phyloP scores from a whole-genome alignment of 2,797 vertebrate species.

The Tolypeutes matacus region DNA sequence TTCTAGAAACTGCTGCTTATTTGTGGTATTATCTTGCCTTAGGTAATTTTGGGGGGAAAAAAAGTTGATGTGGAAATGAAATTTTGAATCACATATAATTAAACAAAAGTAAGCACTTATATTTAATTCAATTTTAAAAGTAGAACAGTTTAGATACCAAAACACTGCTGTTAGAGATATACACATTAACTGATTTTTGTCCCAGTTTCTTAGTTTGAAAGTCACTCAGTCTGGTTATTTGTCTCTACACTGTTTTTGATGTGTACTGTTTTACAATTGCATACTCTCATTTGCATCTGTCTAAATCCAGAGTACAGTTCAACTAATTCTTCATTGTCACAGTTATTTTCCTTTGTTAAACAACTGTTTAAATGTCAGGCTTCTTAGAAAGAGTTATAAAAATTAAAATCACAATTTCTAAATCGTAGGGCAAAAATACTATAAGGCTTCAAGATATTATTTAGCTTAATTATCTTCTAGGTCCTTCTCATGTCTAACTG shows the following conservation, averaged over 20 bases:
- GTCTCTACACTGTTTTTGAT: slow-evolving; percentile 15
- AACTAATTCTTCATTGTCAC: slow-evolving; percentile 43
- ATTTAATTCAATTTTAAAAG: background rate
- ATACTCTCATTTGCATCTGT: slow-evolving; percentile 24
- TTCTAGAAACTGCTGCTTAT: background rate
- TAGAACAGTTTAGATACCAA: background rate
- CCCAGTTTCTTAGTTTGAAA: slow-evolving; percentile 64
- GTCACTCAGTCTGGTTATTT: slow-evolving; percentile 34
- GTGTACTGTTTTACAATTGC: slow-evolving; percentile 2
- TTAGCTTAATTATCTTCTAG: slow-evolving; percentile 40
- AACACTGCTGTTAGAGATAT: background rate
- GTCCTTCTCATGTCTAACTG: background rate
- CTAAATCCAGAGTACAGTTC: background rate
- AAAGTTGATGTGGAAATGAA: background rate
- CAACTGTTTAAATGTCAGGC: slow-evolving; percentile 51
- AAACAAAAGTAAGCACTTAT: background rate
- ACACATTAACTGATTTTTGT: background rate
- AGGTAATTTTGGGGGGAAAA: background rate
- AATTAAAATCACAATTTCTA: background rate
- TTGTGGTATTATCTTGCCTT: background rate
- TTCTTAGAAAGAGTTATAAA: background rate
- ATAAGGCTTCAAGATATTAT: background rate
- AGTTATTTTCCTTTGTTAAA: slow-evolving; percentile 51
- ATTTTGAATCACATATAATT: background rate
- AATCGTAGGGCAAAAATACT: background rate